Base-by-base conservation (phyloP, 35 echinoderm and acorn worm species). In the Apostichopus japonicus region DNA sequence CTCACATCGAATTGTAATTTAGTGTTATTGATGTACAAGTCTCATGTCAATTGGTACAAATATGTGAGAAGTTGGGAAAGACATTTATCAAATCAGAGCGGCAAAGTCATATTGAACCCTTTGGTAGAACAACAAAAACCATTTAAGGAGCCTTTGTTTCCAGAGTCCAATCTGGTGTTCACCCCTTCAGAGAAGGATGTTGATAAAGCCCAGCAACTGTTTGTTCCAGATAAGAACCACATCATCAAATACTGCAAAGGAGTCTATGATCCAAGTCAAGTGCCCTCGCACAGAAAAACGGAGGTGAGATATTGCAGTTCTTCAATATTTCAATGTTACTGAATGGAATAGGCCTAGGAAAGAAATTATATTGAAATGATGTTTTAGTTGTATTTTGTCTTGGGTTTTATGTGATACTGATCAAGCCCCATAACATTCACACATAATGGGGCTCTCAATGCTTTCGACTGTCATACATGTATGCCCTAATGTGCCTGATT, bases 151-250 rank as follows among this genome's bases (percentile, higher is more conserved):
- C 86, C 86, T 17, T n/a, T 89, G 19, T 91, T 23, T 61, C 77
- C 71, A 91, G 76, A 78, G 24, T 56, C 71, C 17, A 55, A 79
- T 17, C 76, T 91, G 57, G 53, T 91, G 44, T 91, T 91, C 54
- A 27, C 3, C 10, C 90, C 90, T 61, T 56, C 67, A 6, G 53
- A 79, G 58, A 55, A 55, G 9, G 90, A 91, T 59, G 76, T 91
- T 9, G 55, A 79, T 13, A 79, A 56, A 79, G 90, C 90, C 6
- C 33, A 56, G 9, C 24, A 54, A 54, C 24, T 91, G 24, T 91
- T 91, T 79, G 72, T 78, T 6, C 90, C 90, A 79, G 22, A 53
- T 3, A 23, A 54, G 19, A 91, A 51, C 6, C 90, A 91, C 24
- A 55, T 53, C 16, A 91, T 91, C 16, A 79, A 33, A 53, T 91